phyloP scores from a whole-genome alignment of 1,140 invertebrate species.

The Orussus abietinus region DNA sequence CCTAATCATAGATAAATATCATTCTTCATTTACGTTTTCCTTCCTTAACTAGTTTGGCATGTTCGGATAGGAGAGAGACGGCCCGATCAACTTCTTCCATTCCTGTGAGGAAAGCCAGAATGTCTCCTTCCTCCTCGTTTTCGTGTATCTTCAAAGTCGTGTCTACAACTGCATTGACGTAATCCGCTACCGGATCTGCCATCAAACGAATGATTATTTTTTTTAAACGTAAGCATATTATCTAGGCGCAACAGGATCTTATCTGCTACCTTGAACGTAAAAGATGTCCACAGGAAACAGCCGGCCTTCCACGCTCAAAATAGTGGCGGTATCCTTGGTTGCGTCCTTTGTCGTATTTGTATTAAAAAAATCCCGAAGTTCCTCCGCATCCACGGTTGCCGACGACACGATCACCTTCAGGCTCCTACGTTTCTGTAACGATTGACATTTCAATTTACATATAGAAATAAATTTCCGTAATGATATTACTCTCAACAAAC shows the following conservation, averaged over 20 bases:
- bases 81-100: conserved; percentile 86
- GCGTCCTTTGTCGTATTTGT: conserved; percentile 57
- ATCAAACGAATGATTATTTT: conserved; percentile 28
- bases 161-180: conserved; percentile 82
- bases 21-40: conserved; percentile 49
- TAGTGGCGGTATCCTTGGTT: conserved; percentile 68
- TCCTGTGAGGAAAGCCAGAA: conserved; percentile 92
- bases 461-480: too few species aligned
- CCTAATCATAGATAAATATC: too few species aligned
- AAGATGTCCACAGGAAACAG: conserved; percentile 85
- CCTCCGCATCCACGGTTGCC: conserved; percentile 90
- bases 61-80: conserved; percentile 63
- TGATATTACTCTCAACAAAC: too few species aligned
- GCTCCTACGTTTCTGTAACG: conserved; percentile 73
- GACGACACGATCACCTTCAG: conserved; percentile 88
- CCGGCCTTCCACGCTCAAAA: conserved; percentile 86
- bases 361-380: conserved; percentile 86
- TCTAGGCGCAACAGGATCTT: conserved; percentile 1
- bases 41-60: conserved; percentile 56
- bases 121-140: conserved; percentile 77
- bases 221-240: neutral
- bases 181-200: conserved; percentile 82
- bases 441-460: too few species aligned
- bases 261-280: conserved; percentile 66
- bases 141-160: conserved; percentile 87